These are phyloP conservation scores for Nephrocerus scutellatus DNA, from an alignment of 2,888 invertebrate genomes.

Conservation along the genomic window DNA sequence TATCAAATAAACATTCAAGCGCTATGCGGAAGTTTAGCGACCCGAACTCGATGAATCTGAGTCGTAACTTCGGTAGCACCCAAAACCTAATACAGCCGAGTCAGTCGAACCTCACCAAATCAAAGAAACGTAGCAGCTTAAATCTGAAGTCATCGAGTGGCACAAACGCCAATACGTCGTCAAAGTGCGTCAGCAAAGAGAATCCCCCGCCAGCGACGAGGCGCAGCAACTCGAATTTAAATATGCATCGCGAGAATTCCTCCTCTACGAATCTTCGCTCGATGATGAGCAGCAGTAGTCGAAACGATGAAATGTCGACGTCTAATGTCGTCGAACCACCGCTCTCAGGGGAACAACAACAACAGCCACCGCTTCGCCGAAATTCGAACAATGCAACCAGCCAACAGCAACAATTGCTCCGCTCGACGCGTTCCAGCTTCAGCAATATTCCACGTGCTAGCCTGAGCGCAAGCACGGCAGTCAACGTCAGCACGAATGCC, in stretches of 20 bases:
- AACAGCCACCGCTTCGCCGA: constrained; percentile 21
- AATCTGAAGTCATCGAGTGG: constrained; percentile 44
- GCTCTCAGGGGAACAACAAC: constrained; percentile 15
- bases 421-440: constrained; percentile 38
- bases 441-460: constrained; percentile 46
- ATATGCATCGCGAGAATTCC: constrained; percentile 40
- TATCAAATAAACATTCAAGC: constrained; percentile 28
- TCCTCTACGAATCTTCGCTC: constrained; percentile 25
- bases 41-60: constrained; percentile 35
- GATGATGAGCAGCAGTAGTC: constrained; percentile 17
- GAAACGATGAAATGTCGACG: too few relatives aligned
- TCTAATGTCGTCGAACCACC: too few relatives aligned
- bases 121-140: constrained; percentile 46
- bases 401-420: constrained; percentile 20
- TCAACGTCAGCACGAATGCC: constrained; percentile 12
- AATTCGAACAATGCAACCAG: constrained; percentile 23
- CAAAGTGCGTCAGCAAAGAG: constrained; percentile 37
- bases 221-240: constrained; percentile 42
- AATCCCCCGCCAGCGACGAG: constrained; percentile 29
- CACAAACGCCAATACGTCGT: constrained; percentile 25
- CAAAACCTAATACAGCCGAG: constrained; percentile 45
- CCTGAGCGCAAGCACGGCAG: constrained; percentile 29
- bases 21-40: constrained; percentile 34
- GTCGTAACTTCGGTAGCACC: constrained; percentile 46
- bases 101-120: constrained; percentile 42